Conservation (phyloP, 2,797 vertebrate genomes). For the Myripristis jacobus region DNA sequence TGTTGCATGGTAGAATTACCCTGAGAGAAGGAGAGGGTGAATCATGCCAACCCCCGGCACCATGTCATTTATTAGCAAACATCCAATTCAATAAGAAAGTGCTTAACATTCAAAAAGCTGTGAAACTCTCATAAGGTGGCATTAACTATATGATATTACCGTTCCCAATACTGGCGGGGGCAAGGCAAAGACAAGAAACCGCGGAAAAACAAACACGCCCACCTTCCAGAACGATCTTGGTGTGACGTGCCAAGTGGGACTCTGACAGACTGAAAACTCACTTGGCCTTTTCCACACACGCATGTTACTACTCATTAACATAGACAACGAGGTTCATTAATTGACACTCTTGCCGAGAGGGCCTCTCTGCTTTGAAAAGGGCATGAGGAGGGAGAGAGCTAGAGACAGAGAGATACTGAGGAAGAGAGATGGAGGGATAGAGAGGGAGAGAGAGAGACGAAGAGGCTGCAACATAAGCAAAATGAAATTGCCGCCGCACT, state of each 20-base stretch:
- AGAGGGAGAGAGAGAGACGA: slow-evolving; percentile 12
- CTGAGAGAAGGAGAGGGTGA: slow-evolving; percentile 76
- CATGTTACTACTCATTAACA: slow-evolving; percentile 81
- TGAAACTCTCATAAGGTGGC: slow-evolving; percentile 75
- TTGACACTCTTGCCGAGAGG: slow-evolving; percentile 76
- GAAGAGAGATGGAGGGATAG: background rate
- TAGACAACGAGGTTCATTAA: slow-evolving; percentile 82
- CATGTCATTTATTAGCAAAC: slow-evolving; percentile 82
- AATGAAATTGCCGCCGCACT: slow-evolving; percentile 56
- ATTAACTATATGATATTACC: slow-evolving; percentile 68
- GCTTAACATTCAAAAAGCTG: slow-evolving; percentile 80
- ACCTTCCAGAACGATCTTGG: slow-evolving; percentile 57
- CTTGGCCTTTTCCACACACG: slow-evolving; percentile 76
- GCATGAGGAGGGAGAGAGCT: slow-evolving; percentile 42
- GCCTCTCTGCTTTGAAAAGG: slow-evolving; percentile 79
- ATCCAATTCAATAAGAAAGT: slow-evolving; percentile 84
- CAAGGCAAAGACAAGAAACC: slow-evolving; percentile 46
- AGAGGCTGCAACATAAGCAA: slow-evolving; percentile 55
- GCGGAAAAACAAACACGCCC: slow-evolving; percentile 67
- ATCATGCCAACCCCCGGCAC: slow-evolving; percentile 73
- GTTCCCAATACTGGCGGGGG: slow-evolving; percentile 40
- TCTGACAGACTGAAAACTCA: slow-evolving; percentile 69
- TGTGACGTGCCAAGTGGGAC: slow-evolving; percentile 58
- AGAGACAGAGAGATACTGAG: slow-evolving; percentile 1
- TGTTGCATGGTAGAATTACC: slow-evolving; percentile 77